Evolutionary conservation across 2,113 vertebrate species (phyloP).

Genomic region (Poeciliopsis retropinna): DNA sequence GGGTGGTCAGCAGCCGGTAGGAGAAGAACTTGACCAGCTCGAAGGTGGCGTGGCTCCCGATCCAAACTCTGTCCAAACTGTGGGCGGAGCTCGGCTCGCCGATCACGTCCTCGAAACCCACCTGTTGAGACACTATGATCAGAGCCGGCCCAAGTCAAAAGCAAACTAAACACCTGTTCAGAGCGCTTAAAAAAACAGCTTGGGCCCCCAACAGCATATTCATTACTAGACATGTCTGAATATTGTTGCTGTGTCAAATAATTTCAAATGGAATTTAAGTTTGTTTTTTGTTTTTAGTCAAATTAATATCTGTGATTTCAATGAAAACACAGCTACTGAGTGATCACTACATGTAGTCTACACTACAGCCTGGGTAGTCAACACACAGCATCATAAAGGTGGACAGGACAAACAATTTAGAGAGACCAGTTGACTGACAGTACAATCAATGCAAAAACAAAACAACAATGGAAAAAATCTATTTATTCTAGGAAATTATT

Average conservation of each 20-base stretch:
- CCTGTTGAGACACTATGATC: conserved; percentile 69
- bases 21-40: conserved; percentile 88
- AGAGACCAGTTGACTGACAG: too few species aligned
- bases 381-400: too few species aligned
- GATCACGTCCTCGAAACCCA: conserved; percentile 92
- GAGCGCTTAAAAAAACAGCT: not conserved
- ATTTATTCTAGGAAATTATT: too few species aligned
- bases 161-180: not conserved
- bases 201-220: not conserved
- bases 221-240: not conserved
- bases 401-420: too few species aligned
- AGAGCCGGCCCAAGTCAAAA: not conserved
- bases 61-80: conserved; percentile 93
- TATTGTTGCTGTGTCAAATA: not conserved
- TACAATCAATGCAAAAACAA: too few species aligned
- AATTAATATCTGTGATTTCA: too few species aligned
- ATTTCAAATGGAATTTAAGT: not conserved
- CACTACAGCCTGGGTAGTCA: too few species aligned
- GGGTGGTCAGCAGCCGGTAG: conserved; percentile 88
- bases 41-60: conserved; percentile 92
- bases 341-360: too few species aligned
- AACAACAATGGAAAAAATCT: too few species aligned
- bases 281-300: too few species aligned
- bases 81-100: conserved; percentile 87
- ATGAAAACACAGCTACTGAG: too few species aligned